Percentiles rank a stretch among this genome's conserved stretches.
These are phyloP conservation scores for Notodromas monacha DNA, from an alignment of 2,888 invertebrate species.

Conservation along the genomic window DNA sequence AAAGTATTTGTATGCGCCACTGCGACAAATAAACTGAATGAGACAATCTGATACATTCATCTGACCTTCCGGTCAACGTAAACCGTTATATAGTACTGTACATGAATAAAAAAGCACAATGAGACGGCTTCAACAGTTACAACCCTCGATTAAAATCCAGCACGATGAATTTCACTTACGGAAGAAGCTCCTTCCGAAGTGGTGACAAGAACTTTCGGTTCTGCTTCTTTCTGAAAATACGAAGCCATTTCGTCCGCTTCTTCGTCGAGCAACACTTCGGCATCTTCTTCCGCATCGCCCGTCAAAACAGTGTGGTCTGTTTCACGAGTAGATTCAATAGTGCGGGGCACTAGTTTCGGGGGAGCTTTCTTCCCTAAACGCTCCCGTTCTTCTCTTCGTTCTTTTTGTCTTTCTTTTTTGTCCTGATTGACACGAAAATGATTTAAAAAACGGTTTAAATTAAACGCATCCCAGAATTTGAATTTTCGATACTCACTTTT, in stretches of 20 bases:
- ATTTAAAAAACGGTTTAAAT: too few species aligned
- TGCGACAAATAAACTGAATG: too few species aligned
- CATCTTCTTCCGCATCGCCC: conserved; percentile 24
- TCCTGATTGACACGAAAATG: too few species aligned
- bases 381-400: background rate
- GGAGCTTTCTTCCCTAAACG: background rate
- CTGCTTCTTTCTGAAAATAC: conserved; percentile 50
- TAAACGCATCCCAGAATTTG: too few species aligned
- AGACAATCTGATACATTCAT: too few species aligned
- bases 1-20: too few species aligned
- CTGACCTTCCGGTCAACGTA: too few species aligned
- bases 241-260: conserved; percentile 56
- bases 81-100: too few species aligned
- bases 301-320: conserved; percentile 30
- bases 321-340: conserved; percentile 65
- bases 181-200: conserved; percentile 60
- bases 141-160: background rate
- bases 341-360: conserved; percentile 43
- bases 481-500: too few species aligned
- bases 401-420: background rate
- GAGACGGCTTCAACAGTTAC: conserved; percentile 5
- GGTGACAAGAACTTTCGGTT: conserved; percentile 83
- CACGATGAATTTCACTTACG: conserved; percentile 14
- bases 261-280: conserved; percentile 19
- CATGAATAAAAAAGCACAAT: conserved; percentile 12